phyloP scores from a whole-genome alignment of 2,113 vertebrate species.

The Pollimyrus isidori region DNA sequence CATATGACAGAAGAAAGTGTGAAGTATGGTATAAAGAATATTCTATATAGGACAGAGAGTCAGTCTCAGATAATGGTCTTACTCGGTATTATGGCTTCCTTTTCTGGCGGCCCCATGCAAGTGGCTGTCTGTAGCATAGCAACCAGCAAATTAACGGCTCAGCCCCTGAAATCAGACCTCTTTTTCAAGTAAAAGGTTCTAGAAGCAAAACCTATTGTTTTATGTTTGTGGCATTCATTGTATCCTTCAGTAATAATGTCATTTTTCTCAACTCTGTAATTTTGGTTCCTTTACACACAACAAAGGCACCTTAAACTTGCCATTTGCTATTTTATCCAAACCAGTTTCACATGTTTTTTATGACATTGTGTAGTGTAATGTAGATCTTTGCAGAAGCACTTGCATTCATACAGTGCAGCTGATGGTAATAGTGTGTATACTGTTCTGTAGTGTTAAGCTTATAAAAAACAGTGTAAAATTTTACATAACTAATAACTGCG shows the following conservation, averaged over 20 bases:
- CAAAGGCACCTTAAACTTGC: not conserved
- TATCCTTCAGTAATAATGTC: not conserved
- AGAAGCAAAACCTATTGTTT: not conserved
- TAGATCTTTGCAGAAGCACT: not conserved
- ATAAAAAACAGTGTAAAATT: constrained; percentile 20
- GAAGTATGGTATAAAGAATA: not conserved
- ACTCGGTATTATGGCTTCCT: not conserved
- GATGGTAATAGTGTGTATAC: constrained; percentile 9
- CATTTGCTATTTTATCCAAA: not conserved
- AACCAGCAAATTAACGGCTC: not conserved
- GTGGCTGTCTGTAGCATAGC: not conserved
- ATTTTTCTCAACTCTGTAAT: not conserved
- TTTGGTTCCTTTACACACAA: not conserved
- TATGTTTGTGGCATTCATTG: not conserved
- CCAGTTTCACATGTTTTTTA: not conserved
- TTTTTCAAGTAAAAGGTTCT: not conserved
- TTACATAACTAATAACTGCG: constrained; percentile 45
- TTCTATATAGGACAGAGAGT: not conserved
- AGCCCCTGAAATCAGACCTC: not conserved
- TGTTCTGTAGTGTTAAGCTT: not conserved
- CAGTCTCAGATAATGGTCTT: not conserved
- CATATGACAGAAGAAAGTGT: not conserved
- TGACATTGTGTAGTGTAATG: not conserved
- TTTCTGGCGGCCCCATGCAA: not conserved
- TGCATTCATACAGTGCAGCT: not conserved